Evolutionary conservation across 2,797 vertebrate genomes (phyloP).

Genomic region (Dicrostonyx torquatus): DNA sequence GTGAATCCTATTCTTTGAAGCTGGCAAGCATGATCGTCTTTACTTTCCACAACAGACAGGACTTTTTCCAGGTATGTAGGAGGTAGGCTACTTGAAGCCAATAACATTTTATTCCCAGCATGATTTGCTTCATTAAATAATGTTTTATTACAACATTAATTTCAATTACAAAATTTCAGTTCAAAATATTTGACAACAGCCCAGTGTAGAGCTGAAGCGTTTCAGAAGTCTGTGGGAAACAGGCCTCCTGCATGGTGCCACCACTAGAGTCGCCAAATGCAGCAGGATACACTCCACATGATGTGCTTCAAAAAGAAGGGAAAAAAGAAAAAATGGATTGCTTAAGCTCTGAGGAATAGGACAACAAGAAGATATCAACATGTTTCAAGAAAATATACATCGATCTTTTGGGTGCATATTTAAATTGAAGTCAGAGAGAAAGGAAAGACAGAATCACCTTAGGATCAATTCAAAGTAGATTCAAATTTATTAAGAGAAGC

Average conservation of each 20-base stretch:
- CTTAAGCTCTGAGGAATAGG: background rate
- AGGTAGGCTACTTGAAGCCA: slow-evolving; percentile 84
- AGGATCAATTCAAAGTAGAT: background rate
- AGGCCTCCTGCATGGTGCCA: slow-evolving; percentile 65
- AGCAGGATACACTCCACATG: slow-evolving; percentile 59
- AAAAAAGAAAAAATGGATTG: background rate
- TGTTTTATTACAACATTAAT: slow-evolving; percentile 88
- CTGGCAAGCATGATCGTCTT: slow-evolving; percentile 80
- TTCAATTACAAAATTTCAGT: slow-evolving; percentile 87
- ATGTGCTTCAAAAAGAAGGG: background rate
- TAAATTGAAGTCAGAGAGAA: background rate
- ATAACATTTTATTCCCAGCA: slow-evolving; percentile 85
- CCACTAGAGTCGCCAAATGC: slow-evolving; percentile 56
- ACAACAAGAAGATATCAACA: background rate
- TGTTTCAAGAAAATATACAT: background rate
- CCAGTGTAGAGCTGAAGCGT: slow-evolving; percentile 79
- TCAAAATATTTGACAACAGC: slow-evolving; percentile 88
- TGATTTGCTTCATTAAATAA: slow-evolving; percentile 87
- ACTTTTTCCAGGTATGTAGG: slow-evolving; percentile 86
- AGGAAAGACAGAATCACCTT: background rate
- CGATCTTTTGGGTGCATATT: background rate
- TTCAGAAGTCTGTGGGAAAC: slow-evolving; percentile 80
- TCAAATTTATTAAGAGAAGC: slow-evolving; percentile 9
- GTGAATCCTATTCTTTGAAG: slow-evolving; percentile 84
- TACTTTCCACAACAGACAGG: slow-evolving; percentile 80